Percentiles rank a stretch among this genome's conserved stretches.
These are phyloP conservation scores for Galaxias olidus DNA, from an alignment of 2,797 vertebrate genomes.

Conservation along the genomic window DNA sequence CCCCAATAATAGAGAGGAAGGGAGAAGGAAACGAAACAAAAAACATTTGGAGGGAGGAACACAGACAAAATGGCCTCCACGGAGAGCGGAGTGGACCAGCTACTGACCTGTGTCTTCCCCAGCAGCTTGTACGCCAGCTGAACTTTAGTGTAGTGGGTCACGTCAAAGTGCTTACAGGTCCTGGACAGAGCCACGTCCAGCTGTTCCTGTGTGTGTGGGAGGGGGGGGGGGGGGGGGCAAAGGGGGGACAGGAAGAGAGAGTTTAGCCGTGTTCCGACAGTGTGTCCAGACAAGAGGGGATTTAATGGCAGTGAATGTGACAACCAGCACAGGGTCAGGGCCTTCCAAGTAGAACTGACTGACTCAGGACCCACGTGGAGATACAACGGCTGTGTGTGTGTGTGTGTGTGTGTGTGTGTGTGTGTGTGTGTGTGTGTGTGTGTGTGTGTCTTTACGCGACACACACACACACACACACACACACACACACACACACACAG, in stretches of 20 bases:
- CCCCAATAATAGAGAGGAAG: too few relatives aligned
- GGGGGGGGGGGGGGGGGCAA: neutral
- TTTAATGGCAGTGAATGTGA: neutral
- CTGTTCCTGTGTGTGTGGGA: slow-evolving; percentile 83
- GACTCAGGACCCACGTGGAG: too few relatives aligned
- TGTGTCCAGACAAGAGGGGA: neutral
- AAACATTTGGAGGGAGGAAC: neutral
- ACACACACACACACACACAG: too few relatives aligned
- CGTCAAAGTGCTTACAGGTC: slow-evolving; percentile 98
- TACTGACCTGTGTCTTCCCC: slow-evolving; percentile 97
- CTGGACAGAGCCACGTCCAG: slow-evolving; percentile 97
- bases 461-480: too few relatives aligned
- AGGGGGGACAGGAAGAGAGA: neutral
- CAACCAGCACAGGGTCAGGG: neutral
- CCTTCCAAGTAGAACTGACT: too few relatives aligned
- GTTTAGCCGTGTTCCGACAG: too few relatives aligned
- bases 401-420: too few relatives aligned
- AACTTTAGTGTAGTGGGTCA: slow-evolving; percentile 94
- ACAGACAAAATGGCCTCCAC: neutral
- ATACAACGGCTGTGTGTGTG: too few relatives aligned
- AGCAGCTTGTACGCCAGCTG: slow-evolving; percentile 94
- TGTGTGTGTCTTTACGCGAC: too few relatives aligned
- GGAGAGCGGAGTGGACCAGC: neutral
- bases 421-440: too few relatives aligned
- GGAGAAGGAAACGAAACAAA: neutral